Base-by-base conservation (phyloP, 37 sponge, comb jelly and placozoan species). In the Agelas oroides region DNA sequence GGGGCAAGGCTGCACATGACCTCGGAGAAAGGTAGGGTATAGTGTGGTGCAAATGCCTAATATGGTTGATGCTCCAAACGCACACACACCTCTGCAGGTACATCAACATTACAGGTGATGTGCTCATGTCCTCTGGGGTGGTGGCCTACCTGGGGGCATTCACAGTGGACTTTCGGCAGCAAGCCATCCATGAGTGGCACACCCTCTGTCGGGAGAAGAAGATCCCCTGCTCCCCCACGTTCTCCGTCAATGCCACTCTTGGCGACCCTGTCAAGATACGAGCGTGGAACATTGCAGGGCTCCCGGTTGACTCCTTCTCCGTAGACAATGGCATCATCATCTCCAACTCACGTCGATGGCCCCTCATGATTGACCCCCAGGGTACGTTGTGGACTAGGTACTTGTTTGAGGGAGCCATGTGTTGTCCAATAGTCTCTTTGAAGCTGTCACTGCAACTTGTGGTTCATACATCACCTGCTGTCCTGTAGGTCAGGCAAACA, bases 61-160 rank as follows among this genome's bases (percentile, higher is more conserved):
- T n/a, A n/a, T n/a, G n/a, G n/a, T n/a, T n/a, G n/a, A n/a, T n/a
- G n/a, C n/a, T n/a, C n/a, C n/a, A n/a, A n/a, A n/a, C n/a, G n/a
- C n/a, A n/a, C n/a, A n/a, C n/a, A n/a, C n/a, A n/a, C n/a, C n/a
- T n/a, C n/a, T n/a, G n/a, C n/a, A 86, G 92, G 37, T 94, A 95
- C 71, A 55, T 68, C 31, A 97, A 99, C 46, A 81, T 89, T 14
- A 97, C 95, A 28, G 99, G 99, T 36, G 99, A 99, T 71, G 97
- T 95, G 46, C 79, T 99, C 56, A 65, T 99, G 20, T 95, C 99
- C 0, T 85, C 99, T 31, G 99, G 97, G 36, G 87, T 99, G 19
- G 97, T 99, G 39, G 97, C 97, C 21, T 99, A 99, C 58, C 84
- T 99, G 13, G 99, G 99, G 35, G 96, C 99, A 1, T 99, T 99